Conservation (phyloP, 2,113 vertebrate species). For the Electrona antarctica region DNA sequence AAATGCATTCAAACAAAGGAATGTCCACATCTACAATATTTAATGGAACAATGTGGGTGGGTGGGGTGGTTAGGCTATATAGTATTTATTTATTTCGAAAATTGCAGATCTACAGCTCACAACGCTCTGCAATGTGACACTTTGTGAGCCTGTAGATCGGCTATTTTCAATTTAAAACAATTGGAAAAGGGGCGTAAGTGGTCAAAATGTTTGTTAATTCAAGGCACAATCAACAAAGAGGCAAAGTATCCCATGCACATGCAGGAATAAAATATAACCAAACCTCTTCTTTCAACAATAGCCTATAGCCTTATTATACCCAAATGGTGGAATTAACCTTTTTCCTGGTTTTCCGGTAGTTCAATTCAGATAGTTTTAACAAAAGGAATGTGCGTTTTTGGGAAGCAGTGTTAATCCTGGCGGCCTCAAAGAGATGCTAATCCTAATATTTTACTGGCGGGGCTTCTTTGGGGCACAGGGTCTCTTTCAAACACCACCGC, state of each 20-base stretch:
- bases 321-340: background rate
- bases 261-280: background rate
- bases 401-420: conserved; percentile 76
- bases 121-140: too few relatives aligned
- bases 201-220: too few relatives aligned
- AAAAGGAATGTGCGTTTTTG: conserved; percentile 65
- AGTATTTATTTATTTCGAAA: background rate
- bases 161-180: too few relatives aligned
- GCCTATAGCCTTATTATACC: background rate
- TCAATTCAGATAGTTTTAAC: conserved; percentile 56
- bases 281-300: too few relatives aligned
- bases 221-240: background rate
- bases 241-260: background rate
- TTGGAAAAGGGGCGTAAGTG: too few relatives aligned
- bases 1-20: background rate
- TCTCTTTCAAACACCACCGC: conserved; percentile 62
- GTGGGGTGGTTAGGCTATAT: background rate
- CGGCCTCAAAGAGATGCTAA: conserved; percentile 78
- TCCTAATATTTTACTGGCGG: conserved; percentile 77
- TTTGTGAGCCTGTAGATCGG: too few relatives aligned
- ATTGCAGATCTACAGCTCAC: too few relatives aligned
- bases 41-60: background rate
- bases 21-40: background rate
- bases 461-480: conserved; percentile 68
- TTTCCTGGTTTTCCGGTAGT: conserved; percentile 59